phyloP scores from a whole-genome alignment of 1,140 invertebrate genomes.

The Drosophila nigromelanica region DNA sequence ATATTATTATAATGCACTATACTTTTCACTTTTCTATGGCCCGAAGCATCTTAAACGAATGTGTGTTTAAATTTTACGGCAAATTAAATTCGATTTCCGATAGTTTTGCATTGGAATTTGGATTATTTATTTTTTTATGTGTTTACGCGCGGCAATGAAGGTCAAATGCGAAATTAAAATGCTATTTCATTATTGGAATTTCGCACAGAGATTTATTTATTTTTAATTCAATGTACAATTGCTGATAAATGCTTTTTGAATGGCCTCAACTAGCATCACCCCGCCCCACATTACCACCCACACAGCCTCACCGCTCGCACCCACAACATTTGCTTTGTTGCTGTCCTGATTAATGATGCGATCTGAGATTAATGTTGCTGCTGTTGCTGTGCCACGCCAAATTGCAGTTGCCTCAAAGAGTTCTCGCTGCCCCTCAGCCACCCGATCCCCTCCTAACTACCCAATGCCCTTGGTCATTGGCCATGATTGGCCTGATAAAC shows the following conservation, averaged over 20 bases:
- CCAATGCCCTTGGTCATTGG: slow-evolving; percentile 1
- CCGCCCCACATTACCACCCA: no score
- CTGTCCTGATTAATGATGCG: slow-evolving; percentile 73
- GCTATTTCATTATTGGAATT: slow-evolving; percentile 40
- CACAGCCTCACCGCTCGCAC: background rate
- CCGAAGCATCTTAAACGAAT: background rate
- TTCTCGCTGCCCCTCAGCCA: background rate
- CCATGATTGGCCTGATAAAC: slow-evolving; percentile 29
- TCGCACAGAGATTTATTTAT: slow-evolving; percentile 46
- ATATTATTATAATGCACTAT: no score
- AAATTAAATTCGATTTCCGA: background rate
- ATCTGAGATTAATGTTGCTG: slow-evolving; percentile 69
- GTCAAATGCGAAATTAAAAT: slow-evolving; percentile 48
- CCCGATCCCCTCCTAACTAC: background rate
- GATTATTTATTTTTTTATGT: slow-evolving; percentile 28
- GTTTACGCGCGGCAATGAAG: slow-evolving; percentile 20
- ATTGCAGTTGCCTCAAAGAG: slow-evolving; percentile 60
- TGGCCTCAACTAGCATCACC: background rate
- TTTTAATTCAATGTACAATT: slow-evolving; percentile 65
- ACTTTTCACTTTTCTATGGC: background rate
- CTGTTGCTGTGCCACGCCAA: slow-evolving; percentile 37
- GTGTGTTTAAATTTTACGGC: background rate
- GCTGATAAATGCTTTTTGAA: slow-evolving; percentile 70
- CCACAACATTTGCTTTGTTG: slow-evolving; percentile 35
- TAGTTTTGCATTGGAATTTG: slow-evolving; percentile 12